Base-by-base conservation (phyloP, 64 coral and sea anemone genomes). In the Porites lutea region DNA sequence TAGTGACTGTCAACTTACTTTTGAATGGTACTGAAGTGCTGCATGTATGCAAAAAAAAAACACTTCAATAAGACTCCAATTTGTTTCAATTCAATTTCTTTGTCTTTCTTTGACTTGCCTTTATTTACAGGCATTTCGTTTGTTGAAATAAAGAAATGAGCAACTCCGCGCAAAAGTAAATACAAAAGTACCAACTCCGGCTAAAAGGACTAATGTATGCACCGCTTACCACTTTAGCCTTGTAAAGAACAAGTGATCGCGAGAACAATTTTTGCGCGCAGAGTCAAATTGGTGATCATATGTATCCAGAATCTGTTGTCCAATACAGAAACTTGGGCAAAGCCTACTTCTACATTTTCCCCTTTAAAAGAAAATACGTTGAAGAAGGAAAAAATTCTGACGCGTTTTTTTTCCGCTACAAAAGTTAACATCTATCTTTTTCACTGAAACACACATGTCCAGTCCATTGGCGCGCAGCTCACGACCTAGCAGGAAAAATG, bases 161-260 rank as follows among this genome's bases (percentile, higher is more conserved):
- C 5, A 21, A 6, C 53, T 55, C 3, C 6, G 53, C 37, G 6
- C 7, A 71, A n/a, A 21, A 71, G 12, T 10, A 22, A 23, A 9
- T 20, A 43, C n/a, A n/a, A n/a, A n/a, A n/a, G n/a, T n/a, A n/a
- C n/a, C 5, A 20, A 27, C 20, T 0, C 23, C 53, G 53, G 53
- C 53, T 55, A 55, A 55, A 55, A n/a, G n/a, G n/a, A n/a, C n/a
- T n/a, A n/a, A n/a, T n/a, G n/a, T n/a, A n/a, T n/a, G n/a, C n/a
- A n/a, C n/a, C n/a, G n/a, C n/a, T n/a, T n/a, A n/a, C n/a, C n/a
- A n/a, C n/a, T n/a, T n/a, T n/a, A n/a, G n/a, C n/a, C n/a, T n/a
- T 11, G 53, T 8, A n/a, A 7, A 13, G 77, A 79, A 79, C 77
- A 79, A 79, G 58, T 58, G 52, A 79, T 79, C 77, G 77, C 77